Evolutionary conservation across 2,113 vertebrate species (phyloP).

Genomic region (Tragelaphus scriptus): DNA sequence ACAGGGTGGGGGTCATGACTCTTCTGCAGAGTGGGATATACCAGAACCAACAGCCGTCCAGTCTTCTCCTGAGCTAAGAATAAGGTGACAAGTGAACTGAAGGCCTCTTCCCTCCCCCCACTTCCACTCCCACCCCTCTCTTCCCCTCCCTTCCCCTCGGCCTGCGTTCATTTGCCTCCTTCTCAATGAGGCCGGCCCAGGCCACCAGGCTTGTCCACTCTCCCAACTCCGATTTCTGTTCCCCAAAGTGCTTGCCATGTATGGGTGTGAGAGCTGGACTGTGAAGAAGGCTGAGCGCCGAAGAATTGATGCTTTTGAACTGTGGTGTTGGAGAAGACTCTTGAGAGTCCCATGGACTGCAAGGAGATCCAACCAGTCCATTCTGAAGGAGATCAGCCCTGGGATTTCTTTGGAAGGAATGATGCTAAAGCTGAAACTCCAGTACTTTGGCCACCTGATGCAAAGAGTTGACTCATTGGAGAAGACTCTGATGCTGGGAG

Average conservation of each 20-base stretch:
- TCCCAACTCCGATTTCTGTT: neutral
- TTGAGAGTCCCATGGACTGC: too few relatives aligned
- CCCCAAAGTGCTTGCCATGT: neutral
- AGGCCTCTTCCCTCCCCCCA: neutral
- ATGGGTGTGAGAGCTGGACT: too few relatives aligned
- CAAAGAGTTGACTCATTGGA: too few relatives aligned
- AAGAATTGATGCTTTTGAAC: too few relatives aligned
- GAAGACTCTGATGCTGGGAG: too few relatives aligned
- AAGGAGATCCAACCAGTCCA: too few relatives aligned
- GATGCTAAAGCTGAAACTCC: too few relatives aligned
- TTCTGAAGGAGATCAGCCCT: too few relatives aligned
- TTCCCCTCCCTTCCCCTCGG: neutral
- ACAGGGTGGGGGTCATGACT: accelerated
- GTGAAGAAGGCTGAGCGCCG: too few relatives aligned
- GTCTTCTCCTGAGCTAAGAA: neutral
- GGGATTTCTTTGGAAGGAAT: too few relatives aligned
- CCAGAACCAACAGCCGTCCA: neutral
- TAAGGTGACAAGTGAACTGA: neutral
- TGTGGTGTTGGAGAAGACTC: too few relatives aligned
- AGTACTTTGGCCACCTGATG: too few relatives aligned
- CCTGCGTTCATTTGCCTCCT: neutral
- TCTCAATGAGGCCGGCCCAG: accelerated
- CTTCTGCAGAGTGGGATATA: accelerated
- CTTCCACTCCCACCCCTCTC: neutral
- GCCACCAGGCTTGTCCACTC: neutral